phyloP scores from a whole-genome alignment of 1,140 invertebrate species.

The Trypoxylus dichotomus region DNA sequence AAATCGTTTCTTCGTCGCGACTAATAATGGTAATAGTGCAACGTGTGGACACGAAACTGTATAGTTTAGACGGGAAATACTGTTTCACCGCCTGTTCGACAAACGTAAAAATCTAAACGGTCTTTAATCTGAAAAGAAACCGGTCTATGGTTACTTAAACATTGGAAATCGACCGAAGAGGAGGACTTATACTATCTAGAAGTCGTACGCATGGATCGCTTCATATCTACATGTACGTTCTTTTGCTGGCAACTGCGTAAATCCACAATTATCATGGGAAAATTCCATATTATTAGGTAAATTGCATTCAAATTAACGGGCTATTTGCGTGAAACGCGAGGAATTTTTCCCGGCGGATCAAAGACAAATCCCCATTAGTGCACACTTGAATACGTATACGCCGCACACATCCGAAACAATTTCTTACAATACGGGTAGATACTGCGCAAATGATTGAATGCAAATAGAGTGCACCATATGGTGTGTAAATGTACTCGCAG shows the following conservation, averaged over 20 bases:
- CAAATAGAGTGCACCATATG: neutral
- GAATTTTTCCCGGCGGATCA: neutral
- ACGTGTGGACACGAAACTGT: neutral
- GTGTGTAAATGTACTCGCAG: neutral
- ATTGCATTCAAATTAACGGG: neutral
- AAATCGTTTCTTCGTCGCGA: neutral
- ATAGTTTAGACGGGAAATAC: neutral
- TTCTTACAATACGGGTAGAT: neutral
- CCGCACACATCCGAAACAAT: neutral
- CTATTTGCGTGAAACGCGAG: neutral
- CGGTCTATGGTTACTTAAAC: neutral
- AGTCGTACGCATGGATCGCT: neutral
- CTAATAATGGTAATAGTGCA: conserved; percentile 11
- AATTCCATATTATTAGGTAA: neutral
- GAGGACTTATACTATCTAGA: neutral
- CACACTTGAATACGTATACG: neutral
- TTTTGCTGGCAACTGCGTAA: neutral
- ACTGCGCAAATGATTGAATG: neutral
- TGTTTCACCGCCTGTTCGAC: neutral
- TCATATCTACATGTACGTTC: neutral
- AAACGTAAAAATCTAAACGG: neutral
- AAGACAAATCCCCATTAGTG: neutral
- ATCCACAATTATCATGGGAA: neutral
- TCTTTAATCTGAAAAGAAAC: neutral
- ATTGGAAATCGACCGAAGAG: neutral